Base-by-base conservation (phyloP, 2,888 invertebrate species). In the Plebejus anna region DNA sequence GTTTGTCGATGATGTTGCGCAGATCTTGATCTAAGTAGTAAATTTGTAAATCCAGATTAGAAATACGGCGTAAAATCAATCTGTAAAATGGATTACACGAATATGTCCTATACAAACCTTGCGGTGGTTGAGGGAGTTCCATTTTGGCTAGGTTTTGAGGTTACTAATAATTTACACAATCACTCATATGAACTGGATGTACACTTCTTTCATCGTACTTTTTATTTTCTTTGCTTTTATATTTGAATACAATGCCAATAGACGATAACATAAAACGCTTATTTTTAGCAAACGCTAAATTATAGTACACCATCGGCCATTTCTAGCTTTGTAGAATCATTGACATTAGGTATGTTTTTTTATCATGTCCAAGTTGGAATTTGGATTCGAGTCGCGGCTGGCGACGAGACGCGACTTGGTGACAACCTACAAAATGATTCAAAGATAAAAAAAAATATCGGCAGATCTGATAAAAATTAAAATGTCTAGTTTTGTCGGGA, bases 1-100 rank as follows among this genome's bases (percentile, higher is more conserved):
- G 95, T 95, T 99, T 99, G 95, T 99, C 99, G 86, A 99, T 99
- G 86, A 99, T 99, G 94, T 98, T 99, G 87, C 97, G 96, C 85
- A 99, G 96, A 89, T 99, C 98, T 86, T 97, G 97, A 95, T 99
- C 99, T 97, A 88, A 91, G 78, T 47, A 32, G 71, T 61, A 70
- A 76, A 73, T 75, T 16, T 42, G 70, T 70, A 61, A 47, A 47
- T 75, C 42, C 75, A 32, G 32, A 28, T 76, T 55, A 57, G 47
- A 55, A 32, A 55, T 36, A 13, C 70, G 75, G 28, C 51, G 16
- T 73, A 76, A 16, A 47, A n/a, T 32, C 70, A 16, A 51, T 55
- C 59, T 2, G 1, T 42, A 11, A 38, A 13, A 5, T 13, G 32
- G 13, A 75, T 51, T 11, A 55, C 16, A 55, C 13, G 4, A 55